Percentiles rank a stretch among this genome's conserved stretches.
Evolutionary conservation across 2,797 vertebrate genomes (phyloP).

Genomic region (Hoplostethus atlanticus): DNA sequence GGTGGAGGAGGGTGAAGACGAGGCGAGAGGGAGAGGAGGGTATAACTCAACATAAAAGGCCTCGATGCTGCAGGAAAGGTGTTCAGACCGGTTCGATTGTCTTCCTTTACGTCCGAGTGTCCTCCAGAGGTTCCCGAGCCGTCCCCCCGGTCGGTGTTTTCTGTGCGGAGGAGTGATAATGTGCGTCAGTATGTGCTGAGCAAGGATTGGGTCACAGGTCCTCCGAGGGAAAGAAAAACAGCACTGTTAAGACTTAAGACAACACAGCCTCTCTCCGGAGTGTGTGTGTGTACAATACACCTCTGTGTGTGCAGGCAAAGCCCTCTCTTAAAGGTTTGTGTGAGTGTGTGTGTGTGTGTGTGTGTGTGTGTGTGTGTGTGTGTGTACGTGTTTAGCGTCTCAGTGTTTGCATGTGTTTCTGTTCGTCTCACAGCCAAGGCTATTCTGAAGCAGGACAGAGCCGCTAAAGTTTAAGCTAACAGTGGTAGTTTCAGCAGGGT

Average conservation of each 20-base stretch:
- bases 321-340: conserved; percentile 28
- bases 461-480: conserved; percentile 68
- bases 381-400: neutral
- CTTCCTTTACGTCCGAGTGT: neutral
- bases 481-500: conserved; percentile 14
- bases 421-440: conserved; percentile 58
- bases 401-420: conserved; percentile 29
- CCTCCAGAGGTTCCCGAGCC: conserved; percentile 7
- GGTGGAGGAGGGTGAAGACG: conserved; percentile 34
- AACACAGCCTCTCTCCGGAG: conserved; percentile 68
- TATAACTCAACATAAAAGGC: conserved; percentile 19
- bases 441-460: conserved; percentile 66
- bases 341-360: conserved; percentile 6
- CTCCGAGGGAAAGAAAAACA: conserved; percentile 72
- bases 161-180: conserved; percentile 50
- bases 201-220: conserved; percentile 58
- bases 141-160: conserved; percentile 18
- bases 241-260: conserved; percentile 65
- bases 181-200: conserved; percentile 61
- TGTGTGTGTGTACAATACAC: conserved; percentile 53
- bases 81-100: neutral
- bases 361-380: conserved; percentile 18
- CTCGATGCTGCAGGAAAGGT: conserved; percentile 34
- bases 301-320: conserved; percentile 46
- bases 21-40: conserved; percentile 6